Conservation (phyloP, 2,888 invertebrate genomes). For the Noctua janthe region DNA sequence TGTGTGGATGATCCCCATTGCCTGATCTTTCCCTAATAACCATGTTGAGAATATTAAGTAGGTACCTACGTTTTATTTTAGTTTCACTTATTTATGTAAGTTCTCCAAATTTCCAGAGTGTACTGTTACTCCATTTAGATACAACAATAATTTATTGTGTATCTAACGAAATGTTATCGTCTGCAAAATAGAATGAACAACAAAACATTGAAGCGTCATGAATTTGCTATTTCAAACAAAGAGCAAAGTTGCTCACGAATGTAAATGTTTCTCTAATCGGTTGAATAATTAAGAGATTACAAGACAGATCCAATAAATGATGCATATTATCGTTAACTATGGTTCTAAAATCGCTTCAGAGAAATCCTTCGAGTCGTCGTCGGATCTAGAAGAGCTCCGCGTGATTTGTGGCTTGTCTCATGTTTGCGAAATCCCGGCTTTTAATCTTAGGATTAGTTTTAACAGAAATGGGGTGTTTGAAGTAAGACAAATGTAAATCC, state of each 20-base stretch:
- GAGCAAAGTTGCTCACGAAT: conserved; percentile 38
- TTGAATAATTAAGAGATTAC: conserved; percentile 54
- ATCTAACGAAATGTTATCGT: conserved; percentile 15
- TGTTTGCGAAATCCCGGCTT: conserved; percentile 65
- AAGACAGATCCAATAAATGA: conserved; percentile 47
- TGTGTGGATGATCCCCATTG: too few relatives aligned
- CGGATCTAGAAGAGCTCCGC: conserved; percentile 35
- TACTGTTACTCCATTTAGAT: background rate
- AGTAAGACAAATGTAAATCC: conserved; percentile 76
- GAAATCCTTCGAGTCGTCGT: conserved; percentile 47
- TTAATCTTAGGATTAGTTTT: conserved; percentile 72
- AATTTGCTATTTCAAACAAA: conserved; percentile 37
- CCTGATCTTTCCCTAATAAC: background rate
- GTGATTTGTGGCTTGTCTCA: conserved; percentile 58
- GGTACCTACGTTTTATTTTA: background rate
- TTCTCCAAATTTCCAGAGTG: background rate
- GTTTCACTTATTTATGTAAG: background rate
- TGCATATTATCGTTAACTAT: conserved; percentile 35
- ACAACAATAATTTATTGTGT: conserved; percentile 1
- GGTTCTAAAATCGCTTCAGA: conserved; percentile 38
- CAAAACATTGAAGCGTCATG: conserved; percentile 25
- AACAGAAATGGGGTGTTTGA: conserved; percentile 69
- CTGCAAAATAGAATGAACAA: conserved; percentile 24
- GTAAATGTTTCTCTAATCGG: conserved; percentile 54
- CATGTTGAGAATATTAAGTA: background rate